Conservation (phyloP, 2,888 invertebrate genomes). For the Gortyna flavago region DNA sequence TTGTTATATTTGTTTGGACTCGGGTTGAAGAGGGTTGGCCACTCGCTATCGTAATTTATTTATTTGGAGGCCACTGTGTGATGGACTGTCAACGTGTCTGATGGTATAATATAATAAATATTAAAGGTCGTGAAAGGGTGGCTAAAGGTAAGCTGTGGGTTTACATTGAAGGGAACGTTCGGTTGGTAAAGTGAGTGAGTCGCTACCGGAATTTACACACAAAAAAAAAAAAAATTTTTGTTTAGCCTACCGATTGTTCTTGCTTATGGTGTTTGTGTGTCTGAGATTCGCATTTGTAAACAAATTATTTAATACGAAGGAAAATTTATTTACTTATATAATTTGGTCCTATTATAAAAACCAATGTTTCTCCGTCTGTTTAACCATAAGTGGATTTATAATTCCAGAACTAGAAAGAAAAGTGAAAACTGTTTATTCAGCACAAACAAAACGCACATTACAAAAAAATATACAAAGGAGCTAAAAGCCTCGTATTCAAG, state of each 20-base stretch:
- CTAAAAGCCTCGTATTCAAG: no score
- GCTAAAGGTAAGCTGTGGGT: background rate
- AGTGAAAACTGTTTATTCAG: no score
- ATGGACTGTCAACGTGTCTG: constrained; percentile 60
- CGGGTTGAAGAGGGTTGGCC: constrained; percentile 80
- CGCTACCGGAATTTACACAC: background rate
- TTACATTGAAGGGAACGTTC: background rate
- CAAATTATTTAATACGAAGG: background rate
- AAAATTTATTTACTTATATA: background rate
- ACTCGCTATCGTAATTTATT: constrained; percentile 79
- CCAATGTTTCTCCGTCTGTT: background rate
- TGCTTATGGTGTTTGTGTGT: background rate
- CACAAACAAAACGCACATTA: no score
- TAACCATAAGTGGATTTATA: background rate
- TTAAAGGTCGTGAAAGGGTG: constrained; percentile 27
- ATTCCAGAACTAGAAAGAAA: background rate
- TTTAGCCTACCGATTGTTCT: background rate
- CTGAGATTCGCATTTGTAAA: background rate
- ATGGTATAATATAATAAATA: constrained; percentile 41
- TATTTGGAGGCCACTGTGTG: constrained; percentile 71
- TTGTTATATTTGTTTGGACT: constrained; percentile 85
- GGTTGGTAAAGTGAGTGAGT: background rate
- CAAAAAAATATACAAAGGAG: no score
- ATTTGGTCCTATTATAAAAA: background rate
- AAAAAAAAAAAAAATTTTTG: no score